Evolutionary conservation across 2,888 invertebrate species (phyloP), one percentile per base, ranked within the genome.

Genomic region (Heliconius cydno): DNA sequence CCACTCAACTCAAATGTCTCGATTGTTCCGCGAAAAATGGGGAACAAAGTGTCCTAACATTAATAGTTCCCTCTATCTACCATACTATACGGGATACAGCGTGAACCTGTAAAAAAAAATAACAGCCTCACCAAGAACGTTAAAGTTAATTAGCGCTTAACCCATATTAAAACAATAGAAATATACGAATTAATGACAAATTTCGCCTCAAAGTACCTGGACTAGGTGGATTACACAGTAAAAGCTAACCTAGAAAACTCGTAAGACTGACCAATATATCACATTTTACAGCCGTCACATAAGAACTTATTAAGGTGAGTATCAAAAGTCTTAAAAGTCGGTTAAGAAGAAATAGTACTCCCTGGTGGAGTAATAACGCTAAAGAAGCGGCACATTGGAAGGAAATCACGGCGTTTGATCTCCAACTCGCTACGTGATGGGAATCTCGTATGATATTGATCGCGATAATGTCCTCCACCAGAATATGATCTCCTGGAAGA

Each of bases 361-460:
- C 82, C 82, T 72, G 79, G 77, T 79, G 81, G 78, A 83, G 85
- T 83, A 85, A 86, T 87, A 85, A 85, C 83, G 83, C 79, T 83
- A 80, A 84, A 81, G 84, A 82, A 84, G 84, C 83, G 82, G 74
- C 83, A 81, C 82, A 84, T 82, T 80, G 85, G 84, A 84, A 84
- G 84, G 84, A 84, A 88, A 88, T 87, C 89, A 86, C 86, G 78
- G 79, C 87, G 81, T 84, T 85, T 85, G 86, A 88, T 87, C 86
- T 85, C 83, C 79, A 79, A 83, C 83, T 84, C 52, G 71, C 76
- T 75, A 86, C 88, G 87, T 88, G 88, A 85, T 79, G 38, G 30
- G 84, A 83, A 84, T 84, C 68, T 80, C 77, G 76, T 65, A 79
- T 79, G 76, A 84, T 84, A 83, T 84, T 79, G 84, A 83, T 83